phyloP scores from a whole-genome alignment of 2,888 invertebrate species.

The Acronicta aceris region DNA sequence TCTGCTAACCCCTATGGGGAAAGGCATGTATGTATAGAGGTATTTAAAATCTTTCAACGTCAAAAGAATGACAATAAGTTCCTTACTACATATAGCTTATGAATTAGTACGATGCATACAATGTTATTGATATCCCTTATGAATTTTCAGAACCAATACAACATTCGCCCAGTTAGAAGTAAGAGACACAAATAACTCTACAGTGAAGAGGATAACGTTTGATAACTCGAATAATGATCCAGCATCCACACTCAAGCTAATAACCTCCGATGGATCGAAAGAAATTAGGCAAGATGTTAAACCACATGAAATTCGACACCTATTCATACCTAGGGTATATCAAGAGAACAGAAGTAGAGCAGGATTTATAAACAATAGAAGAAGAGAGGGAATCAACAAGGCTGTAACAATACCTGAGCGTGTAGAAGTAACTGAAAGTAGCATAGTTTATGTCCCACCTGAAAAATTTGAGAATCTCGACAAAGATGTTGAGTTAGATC shows the following conservation, averaged over 20 bases:
- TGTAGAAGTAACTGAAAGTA: conserved; percentile 71
- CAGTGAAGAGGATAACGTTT: conserved; percentile 80
- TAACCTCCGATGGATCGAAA: conserved; percentile 78
- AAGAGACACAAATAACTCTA: conserved; percentile 77
- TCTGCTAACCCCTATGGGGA: too few species aligned
- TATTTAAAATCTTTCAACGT: too few species aligned
- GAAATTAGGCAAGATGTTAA: conserved; percentile 81
- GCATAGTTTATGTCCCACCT: conserved; percentile 82
- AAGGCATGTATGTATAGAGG: too few species aligned
- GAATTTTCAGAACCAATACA: conserved; percentile 81
- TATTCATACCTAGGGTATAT: conserved; percentile 80
- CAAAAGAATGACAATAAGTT: too few species aligned
- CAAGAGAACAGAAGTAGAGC: conserved; percentile 81
- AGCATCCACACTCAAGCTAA: conserved; percentile 72
- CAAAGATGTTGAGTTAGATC: conserved; percentile 83
- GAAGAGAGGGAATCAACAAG: conserved; percentile 72
- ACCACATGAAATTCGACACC: conserved; percentile 82
- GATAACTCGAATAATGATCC: conserved; percentile 81
- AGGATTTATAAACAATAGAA: conserved; percentile 80
- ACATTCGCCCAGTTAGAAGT: conserved; percentile 85
- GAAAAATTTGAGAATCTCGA: conserved; percentile 83
- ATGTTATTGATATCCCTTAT: too few species aligned
- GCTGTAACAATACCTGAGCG: conserved; percentile 67
- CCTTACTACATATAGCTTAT: too few species aligned
- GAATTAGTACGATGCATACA: too few species aligned